Base-by-base conservation (phyloP, 2,888 invertebrate species). In the Timema podura region DNA sequence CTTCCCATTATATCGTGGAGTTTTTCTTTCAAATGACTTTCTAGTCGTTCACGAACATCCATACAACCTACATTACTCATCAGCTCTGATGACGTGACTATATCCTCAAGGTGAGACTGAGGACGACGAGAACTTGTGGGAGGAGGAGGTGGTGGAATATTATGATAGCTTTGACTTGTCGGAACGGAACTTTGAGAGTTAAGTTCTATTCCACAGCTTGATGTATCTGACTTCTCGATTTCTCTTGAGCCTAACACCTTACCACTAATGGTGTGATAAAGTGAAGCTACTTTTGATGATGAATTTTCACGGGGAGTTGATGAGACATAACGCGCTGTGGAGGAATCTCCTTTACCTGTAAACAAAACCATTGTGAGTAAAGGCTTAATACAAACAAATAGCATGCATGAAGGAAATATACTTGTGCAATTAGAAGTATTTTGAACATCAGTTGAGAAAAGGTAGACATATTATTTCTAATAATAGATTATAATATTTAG, bases 1-100 rank as follows among this genome's bases (percentile, higher is more conserved):
- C 81, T 77, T 11, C 80, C 77, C 48, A 76, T 76, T 64, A 72
- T 79, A 78, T 71, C 79, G 79, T 13, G 80, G 75, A 69, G 80
- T 76, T 83, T 83, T 72, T 83, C 83, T 71, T 82, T 81, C 13
- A 83, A 80, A 71, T 83, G 82, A 0, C 79, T 79, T 73, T 83
- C 83, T 48, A 83, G 76, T 47, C 74, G 68, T 65, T 74, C 74
- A 46, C 71, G 65, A 10, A 73, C 71, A 48, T 74, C 74, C 30
- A 71, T 30, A 57, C 71, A 71, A 8, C 68, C 70, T 11, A 68
- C 71, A 46, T 59, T 69, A 16, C 69, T 47, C 44, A 69, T 67
- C 15, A 69, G 49, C n/a, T 71, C 70, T 16, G 68, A 51, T 13
- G 64, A 57, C 51, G 46, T 47, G 9, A 30, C 10, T n/a, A 67